Evolutionary conservation across 2,113 vertebrate genomes (phyloP).

Genomic region (Cynocephalus volans): DNA sequence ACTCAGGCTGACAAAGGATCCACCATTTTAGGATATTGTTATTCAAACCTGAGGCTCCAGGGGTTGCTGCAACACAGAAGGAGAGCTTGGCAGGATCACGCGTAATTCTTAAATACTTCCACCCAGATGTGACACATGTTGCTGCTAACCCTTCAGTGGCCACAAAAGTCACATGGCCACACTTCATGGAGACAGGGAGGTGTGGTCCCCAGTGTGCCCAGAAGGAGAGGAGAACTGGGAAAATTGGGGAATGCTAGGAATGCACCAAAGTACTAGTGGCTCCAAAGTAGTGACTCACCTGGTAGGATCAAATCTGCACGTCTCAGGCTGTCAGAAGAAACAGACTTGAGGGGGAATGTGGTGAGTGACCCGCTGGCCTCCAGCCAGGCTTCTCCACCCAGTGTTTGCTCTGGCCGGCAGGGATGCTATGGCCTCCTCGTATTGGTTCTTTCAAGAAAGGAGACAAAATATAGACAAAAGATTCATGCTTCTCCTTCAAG

Average conservation of each 20-base stretch:
- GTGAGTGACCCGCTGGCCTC: neutral
- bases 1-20: neutral
- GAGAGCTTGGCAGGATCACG: neutral
- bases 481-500: slow-evolving; percentile 45
- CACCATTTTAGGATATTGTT: neutral
- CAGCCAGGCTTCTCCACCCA: neutral
- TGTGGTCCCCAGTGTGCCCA: neutral
- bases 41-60: neutral
- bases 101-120: neutral
- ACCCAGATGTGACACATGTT: neutral
- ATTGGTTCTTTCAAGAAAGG: slow-evolving; percentile 56
- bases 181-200: neutral
- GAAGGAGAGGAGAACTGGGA: neutral
- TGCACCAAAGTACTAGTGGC: neutral
- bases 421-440: neutral
- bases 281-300: neutral
- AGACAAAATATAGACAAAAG: slow-evolving; percentile 24
- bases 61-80: neutral
- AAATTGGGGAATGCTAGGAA: neutral
- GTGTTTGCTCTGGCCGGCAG: neutral
- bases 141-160: neutral
- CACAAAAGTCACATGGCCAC: neutral
- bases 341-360: neutral
- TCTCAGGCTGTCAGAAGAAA: neutral
- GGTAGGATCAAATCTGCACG: neutral